Conservation (phyloP, 1,140 invertebrate species). For the Thereuonema tuberculata region DNA sequence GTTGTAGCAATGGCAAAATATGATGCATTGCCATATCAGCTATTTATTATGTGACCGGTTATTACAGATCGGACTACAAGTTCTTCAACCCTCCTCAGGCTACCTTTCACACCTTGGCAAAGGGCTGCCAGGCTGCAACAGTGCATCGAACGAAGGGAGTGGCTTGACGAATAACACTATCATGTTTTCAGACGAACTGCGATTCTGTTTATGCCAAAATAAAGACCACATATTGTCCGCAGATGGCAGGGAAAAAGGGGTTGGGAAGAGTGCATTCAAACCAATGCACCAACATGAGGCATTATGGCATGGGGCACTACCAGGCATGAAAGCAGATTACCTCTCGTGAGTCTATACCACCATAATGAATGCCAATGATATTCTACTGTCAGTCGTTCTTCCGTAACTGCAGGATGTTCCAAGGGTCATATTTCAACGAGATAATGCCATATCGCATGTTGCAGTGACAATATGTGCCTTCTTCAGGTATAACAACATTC, state of each 20-base stretch:
- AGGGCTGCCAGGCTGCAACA: background rate
- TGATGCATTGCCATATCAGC: no score
- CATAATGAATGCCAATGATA: background rate
- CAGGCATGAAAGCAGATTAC: background rate
- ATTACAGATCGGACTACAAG: background rate
- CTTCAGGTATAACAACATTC: background rate
- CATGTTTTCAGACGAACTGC: background rate
- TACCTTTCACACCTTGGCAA: background rate
- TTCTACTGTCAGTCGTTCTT: background rate
- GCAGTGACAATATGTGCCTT: background rate
- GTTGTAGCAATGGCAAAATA: no score
- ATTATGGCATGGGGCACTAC: background rate
- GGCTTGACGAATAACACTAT: no score
- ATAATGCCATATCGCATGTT: background rate
- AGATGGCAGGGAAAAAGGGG: background rate
- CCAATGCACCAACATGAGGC: background rate
- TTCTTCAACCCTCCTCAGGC: background rate
- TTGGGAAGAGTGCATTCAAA: background rate
- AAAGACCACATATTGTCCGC: background rate
- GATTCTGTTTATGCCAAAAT: background rate
- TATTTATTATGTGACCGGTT: background rate
- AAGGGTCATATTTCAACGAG: background rate
- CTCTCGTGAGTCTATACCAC: background rate
- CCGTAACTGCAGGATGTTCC: background rate
- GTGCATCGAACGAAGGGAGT: background rate